These are phyloP conservation scores for Tribolium madens DNA, from an alignment of 1,140 invertebrate species.

Conservation along the genomic window DNA sequence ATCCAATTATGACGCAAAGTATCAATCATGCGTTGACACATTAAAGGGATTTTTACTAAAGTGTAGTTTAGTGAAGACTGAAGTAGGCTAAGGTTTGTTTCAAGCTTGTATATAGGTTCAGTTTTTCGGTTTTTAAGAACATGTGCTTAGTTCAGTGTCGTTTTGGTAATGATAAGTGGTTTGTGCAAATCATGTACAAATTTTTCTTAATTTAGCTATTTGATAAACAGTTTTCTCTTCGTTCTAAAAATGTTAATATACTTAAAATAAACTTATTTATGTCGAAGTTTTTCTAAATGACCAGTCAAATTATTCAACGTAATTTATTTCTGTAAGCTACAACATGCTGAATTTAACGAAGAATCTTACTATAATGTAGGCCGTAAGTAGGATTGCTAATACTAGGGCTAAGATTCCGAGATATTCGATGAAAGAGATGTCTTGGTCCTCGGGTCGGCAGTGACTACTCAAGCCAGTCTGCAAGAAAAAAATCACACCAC, in stretches of 20 bases:
- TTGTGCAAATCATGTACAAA: not conserved
- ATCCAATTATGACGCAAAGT: constrained; percentile 78
- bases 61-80: constrained; percentile 17
- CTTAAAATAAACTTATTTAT: constrained; percentile 38
- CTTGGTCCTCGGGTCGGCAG: constrained; percentile 50
- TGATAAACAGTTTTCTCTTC: constrained; percentile 4
- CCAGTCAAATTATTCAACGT: not conserved
- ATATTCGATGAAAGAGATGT: constrained; percentile 54
- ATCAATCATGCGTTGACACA: constrained; percentile 60
- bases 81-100: not conserved
- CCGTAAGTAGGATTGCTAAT: constrained; percentile 49
- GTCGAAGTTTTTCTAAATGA: not conserved
- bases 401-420: constrained; percentile 54
- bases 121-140: not conserved
- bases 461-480: constrained; percentile 51
- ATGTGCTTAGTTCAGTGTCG: not conserved
- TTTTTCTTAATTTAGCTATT: not conserved
- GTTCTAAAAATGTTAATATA: constrained; percentile 10
- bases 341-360: constrained; percentile 40
- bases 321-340: constrained; percentile 24
- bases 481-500: not conserved
- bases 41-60: constrained; percentile 34
- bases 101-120: not conserved
- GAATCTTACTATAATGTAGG: constrained; percentile 53
- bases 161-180: not conserved